These are phyloP conservation scores for Aphodius granarius DNA, from an alignment of 2,888 invertebrate genomes.

Conservation along the genomic window DNA sequence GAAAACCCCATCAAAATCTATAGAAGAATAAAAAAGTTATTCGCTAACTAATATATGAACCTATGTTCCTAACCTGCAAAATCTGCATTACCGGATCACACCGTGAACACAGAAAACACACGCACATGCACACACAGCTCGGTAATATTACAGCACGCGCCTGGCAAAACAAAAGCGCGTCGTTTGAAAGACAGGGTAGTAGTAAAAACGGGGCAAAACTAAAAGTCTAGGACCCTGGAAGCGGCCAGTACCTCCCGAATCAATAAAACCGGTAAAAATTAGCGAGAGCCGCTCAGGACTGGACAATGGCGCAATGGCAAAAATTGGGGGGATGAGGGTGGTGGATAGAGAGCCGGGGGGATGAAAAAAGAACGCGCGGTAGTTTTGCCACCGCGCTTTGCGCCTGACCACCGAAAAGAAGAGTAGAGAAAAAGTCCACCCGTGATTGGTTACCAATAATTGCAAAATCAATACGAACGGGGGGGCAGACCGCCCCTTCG, in stretches of 20 bases:
- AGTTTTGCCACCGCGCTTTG: slow-evolving; percentile 47
- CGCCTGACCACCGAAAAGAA: slow-evolving; percentile 39
- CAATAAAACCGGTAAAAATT: slow-evolving; percentile 55
- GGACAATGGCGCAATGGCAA: slow-evolving; percentile 56
- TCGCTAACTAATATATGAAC: too few species aligned
- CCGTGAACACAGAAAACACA: background rate
- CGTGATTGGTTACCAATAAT: slow-evolving; percentile 57
- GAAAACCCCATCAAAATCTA: too few species aligned
- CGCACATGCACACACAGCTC: background rate
- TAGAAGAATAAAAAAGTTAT: too few species aligned
- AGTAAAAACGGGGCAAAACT: background rate
- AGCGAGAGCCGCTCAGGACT: slow-evolving; percentile 43
- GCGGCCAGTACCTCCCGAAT: slow-evolving; percentile 40
- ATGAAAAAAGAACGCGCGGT: slow-evolving; percentile 48
- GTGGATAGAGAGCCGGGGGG: slow-evolving; percentile 40
- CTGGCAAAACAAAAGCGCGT: slow-evolving; percentile 4
- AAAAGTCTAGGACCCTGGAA: slow-evolving; percentile 4
- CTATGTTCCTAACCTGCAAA: too few species aligned
- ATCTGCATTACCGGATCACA: too few species aligned
- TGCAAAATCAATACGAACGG: slow-evolving; percentile 54
- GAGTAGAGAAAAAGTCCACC: slow-evolving; percentile 53
- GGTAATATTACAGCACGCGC: background rate
- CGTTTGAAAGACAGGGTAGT: background rate
- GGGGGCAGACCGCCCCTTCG: background rate
- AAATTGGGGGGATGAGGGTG: slow-evolving; percentile 53